Evolutionary conservation across 1,140 invertebrate species (phyloP).

Genomic region (Druon quercuslanigerum): DNA sequence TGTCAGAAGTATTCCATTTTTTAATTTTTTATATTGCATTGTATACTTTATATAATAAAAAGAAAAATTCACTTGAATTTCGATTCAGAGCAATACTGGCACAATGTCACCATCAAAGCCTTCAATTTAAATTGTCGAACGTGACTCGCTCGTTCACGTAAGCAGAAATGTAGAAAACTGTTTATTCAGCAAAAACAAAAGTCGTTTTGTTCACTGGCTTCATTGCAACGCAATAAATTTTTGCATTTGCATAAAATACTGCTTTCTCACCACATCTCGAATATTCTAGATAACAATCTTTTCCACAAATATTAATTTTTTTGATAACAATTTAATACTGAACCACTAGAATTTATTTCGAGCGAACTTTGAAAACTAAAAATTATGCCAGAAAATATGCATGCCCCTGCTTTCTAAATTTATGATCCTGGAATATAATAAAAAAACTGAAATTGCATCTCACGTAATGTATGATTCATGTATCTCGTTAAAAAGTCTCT

Average conservation of each 20-base stretch:
- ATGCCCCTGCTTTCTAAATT: not conserved
- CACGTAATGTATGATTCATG: constrained; percentile 10
- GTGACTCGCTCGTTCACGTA: not conserved
- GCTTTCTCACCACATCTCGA: too few species aligned
- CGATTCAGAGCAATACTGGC: not conserved
- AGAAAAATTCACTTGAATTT: not conserved
- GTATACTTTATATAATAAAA: not conserved
- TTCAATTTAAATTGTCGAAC: constrained; percentile 12
- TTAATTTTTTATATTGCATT: not conserved
- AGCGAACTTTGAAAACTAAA: too few species aligned
- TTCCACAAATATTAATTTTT: too few species aligned
- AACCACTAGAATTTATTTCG: too few species aligned
- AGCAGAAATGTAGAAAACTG: not conserved
- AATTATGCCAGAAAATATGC: too few species aligned
- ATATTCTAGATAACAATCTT: too few species aligned
- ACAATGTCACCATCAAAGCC: not conserved
- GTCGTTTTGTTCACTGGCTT: not conserved
- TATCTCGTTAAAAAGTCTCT: constrained; percentile 23
- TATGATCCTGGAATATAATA: not conserved
- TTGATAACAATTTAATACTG: too few species aligned
- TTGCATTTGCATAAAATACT: too few species aligned
- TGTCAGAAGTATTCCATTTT: not conserved
- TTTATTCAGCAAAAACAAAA: not conserved
- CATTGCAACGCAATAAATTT: not conserved
- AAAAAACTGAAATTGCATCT: constrained; percentile 13